These are phyloP conservation scores for Daphoenositta chrysoptera DNA, from an alignment of 2,113 vertebrate genomes.

Conservation along the genomic window DNA sequence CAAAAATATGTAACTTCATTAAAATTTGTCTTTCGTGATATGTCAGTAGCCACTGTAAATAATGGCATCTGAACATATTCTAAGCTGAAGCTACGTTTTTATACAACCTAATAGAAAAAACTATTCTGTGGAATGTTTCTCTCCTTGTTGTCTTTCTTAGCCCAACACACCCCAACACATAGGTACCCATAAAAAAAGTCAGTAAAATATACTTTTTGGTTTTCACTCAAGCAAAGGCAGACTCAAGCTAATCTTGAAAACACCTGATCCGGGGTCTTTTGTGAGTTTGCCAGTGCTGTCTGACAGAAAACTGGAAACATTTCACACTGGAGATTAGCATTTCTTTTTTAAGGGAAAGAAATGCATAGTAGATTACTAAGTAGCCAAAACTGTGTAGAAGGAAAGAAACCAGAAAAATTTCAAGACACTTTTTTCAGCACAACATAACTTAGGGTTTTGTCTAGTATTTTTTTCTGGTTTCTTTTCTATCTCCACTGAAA, in stretches of 20 bases:
- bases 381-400: not conserved
- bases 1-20: not conserved
- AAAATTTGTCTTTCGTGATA: not conserved
- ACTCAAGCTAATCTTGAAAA: not conserved
- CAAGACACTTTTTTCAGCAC: not conserved
- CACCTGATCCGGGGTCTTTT: not conserved
- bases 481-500: not conserved
- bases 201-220: not conserved
- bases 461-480: not conserved
- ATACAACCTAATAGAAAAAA: not conserved
- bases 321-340: not conserved
- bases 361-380: not conserved
- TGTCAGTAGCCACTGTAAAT: not conserved
- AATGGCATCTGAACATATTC: not conserved
- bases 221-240: not conserved
- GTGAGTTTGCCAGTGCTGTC: not conserved
- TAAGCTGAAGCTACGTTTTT: not conserved
- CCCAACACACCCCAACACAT: fast-evolving
- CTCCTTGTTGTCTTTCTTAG: not conserved
- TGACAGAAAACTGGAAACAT: not conserved
- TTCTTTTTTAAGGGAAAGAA: not conserved
- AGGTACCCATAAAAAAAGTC: not conserved
- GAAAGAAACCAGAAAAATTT: not conserved
- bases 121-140: not conserved
- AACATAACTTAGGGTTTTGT: not conserved